These are phyloP conservation scores for Geotrupes spiniger DNA, from an alignment of 2,888 invertebrate species.

Conservation along the genomic window DNA sequence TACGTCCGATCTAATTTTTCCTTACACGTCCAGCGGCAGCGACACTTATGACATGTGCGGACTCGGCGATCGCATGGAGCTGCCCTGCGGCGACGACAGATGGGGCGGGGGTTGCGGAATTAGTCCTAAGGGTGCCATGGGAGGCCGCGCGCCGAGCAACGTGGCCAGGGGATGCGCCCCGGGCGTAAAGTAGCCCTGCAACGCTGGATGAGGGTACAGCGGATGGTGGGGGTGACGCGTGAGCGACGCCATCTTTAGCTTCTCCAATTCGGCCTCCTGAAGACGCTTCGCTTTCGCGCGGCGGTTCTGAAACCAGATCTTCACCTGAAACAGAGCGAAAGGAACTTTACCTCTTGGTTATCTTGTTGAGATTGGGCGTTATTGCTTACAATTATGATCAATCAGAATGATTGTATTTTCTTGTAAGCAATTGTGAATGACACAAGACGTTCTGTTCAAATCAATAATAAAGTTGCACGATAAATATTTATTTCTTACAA, in stretches of 20 bases:
- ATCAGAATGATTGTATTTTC: too few relatives aligned
- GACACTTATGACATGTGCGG: constrained; percentile 47
- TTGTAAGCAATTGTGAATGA: too few relatives aligned
- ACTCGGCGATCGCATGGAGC: constrained; percentile 44
- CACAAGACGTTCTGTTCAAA: too few relatives aligned
- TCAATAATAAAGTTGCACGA: too few relatives aligned
- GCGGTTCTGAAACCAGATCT: constrained; percentile 73
- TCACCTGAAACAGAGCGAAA: constrained; percentile 54
- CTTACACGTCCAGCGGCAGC: not conserved
- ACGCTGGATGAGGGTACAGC: constrained; percentile 58
- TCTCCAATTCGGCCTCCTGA: constrained; percentile 94
- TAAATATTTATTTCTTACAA: too few relatives aligned
- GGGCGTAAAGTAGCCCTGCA: constrained; percentile 63
- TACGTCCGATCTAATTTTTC: constrained; percentile 5
- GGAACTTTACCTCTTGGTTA: too few relatives aligned
- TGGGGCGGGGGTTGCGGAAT: constrained; percentile 52
- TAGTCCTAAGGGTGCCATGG: constrained; percentile 47
- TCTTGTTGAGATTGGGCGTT: too few relatives aligned
- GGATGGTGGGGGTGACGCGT: constrained; percentile 61
- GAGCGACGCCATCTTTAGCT: constrained; percentile 76
- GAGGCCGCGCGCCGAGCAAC: constrained; percentile 50
- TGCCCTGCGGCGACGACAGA: constrained; percentile 48
- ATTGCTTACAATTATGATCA: too few relatives aligned
- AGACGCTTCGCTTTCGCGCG: constrained; percentile 94
- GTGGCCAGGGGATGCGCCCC: constrained; percentile 59